Percentiles rank a stretch among this genome's conserved stretches.
Conservation (phyloP, 2,113 vertebrate species). For the Benitochromis conjunctus region DNA sequence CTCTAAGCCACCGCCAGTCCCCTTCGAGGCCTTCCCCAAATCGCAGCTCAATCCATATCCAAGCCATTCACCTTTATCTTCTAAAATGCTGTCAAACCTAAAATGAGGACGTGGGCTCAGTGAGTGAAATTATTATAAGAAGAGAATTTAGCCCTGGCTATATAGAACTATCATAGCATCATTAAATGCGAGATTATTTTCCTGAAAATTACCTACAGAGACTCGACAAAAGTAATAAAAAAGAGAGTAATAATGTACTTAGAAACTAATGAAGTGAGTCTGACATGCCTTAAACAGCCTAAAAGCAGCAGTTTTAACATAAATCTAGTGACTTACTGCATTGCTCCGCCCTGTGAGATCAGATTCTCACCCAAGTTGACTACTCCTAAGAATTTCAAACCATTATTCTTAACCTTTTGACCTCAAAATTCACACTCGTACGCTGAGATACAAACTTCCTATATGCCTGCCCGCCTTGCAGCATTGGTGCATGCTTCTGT, state of each 20-base stretch:
- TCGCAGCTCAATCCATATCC: too few relatives aligned
- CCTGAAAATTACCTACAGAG: neutral
- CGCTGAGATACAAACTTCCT: slow-evolving; percentile 34
- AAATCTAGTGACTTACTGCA: neutral
- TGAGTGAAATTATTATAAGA: neutral
- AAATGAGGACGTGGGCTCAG: too few relatives aligned
- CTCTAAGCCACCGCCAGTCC: too few relatives aligned
- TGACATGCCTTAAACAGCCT: neutral
- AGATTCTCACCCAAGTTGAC: neutral
- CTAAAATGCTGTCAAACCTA: too few relatives aligned
- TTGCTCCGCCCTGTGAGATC: neutral
- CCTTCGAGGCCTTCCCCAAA: too few relatives aligned
- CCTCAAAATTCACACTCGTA: slow-evolving; percentile 9
- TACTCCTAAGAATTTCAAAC: slow-evolving; percentile 9
- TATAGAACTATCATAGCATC: neutral
- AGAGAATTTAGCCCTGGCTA: neutral
- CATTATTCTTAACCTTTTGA: slow-evolving; percentile 30
- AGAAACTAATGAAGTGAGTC: neutral
- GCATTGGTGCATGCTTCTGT: neutral
- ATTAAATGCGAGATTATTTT: neutral
- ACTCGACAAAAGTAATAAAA: neutral
- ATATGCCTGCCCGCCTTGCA: slow-evolving; percentile 12
- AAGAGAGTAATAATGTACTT: neutral
- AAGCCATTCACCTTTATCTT: too few relatives aligned
- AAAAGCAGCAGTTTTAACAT: neutral